Evolutionary conservation across 2,113 vertebrate species (phyloP), one percentile per base, ranked within the genome.

Genomic region (Pungitius pungitius): DNA sequence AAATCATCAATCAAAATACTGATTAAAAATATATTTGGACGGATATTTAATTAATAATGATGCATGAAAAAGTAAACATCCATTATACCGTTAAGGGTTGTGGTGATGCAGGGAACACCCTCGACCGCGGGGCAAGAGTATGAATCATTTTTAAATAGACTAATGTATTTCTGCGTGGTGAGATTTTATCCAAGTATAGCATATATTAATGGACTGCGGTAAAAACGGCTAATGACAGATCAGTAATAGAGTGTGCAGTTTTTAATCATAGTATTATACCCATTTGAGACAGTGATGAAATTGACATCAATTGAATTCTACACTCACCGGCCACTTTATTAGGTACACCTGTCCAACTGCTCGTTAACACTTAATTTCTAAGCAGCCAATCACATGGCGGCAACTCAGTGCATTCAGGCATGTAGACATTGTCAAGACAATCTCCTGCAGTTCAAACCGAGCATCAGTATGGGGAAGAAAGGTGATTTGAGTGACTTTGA

Each of bases 1-100:
- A 68, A 85, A 73, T 83, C 51, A 77, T 24, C 49, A 77, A 80
- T 77, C 73, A 68, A 52, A 75, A 47, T 26, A 17, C 65, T 56
- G 39, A 75, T 63, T 67, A 42, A 67, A 63, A n/a, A n/a, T n/a
- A 63, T 39, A 51, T 73, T 52, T 15, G 26, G 10, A 33, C 2
- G 2, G 24, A 54, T 15, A 51, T 30, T 57, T 6, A 18, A 27
- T 49, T 42, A 43, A 52, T 52, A 73, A 35, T 37, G 6, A 5
- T 14, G 7, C 26, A 60, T 13, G 33, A n/a, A 51, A 22, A 69
- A n/a, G 33, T 10, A 37, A 4, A 35, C 55, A 20, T 47, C 18
- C 18, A 20, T 49, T 49, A 49, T n/a, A n/a, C 18, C 20, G 20
- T 47, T 20, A 18, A 20, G 45, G 45, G 45, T 45, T 17, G 17